Conservation (phyloP, 1,140 invertebrate species). For the Tetraneura akinire region DNA sequence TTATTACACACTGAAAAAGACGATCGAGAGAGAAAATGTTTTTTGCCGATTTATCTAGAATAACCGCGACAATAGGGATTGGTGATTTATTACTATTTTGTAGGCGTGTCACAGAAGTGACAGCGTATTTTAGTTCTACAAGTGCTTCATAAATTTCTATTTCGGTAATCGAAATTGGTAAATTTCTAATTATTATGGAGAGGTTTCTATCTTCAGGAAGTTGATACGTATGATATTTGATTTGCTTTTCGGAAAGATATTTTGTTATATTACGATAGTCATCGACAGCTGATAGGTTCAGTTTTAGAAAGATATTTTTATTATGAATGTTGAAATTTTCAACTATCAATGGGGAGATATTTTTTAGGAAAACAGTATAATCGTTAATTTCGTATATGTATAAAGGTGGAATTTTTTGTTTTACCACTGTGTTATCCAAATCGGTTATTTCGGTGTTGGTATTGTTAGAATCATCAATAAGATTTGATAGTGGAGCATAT, state of each 20-base stretch:
- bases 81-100: background rate
- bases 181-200: constrained; percentile 5
- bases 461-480: background rate
- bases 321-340: too few relatives aligned
- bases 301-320: background rate
- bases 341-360: too few relatives aligned
- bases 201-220: constrained; percentile 9
- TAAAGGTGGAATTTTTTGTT: background rate
- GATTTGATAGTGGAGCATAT: background rate
- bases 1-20: background rate
- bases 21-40: background rate
- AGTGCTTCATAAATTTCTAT: background rate
- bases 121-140: background rate
- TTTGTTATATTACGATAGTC: constrained; percentile 2
- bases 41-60: background rate
- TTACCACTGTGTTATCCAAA: background rate
- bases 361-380: too few relatives aligned
- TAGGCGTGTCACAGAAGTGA: background rate
- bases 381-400: too few relatives aligned
- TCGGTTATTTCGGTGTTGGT: background rate
- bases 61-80: background rate
- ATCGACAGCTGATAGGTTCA: background rate
- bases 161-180: background rate
- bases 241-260: background rate
- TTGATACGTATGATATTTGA: constrained; percentile 3